Evolutionary conservation across 2,888 invertebrate species (phyloP).

Genomic region (Allolobophora icterica): DNA sequence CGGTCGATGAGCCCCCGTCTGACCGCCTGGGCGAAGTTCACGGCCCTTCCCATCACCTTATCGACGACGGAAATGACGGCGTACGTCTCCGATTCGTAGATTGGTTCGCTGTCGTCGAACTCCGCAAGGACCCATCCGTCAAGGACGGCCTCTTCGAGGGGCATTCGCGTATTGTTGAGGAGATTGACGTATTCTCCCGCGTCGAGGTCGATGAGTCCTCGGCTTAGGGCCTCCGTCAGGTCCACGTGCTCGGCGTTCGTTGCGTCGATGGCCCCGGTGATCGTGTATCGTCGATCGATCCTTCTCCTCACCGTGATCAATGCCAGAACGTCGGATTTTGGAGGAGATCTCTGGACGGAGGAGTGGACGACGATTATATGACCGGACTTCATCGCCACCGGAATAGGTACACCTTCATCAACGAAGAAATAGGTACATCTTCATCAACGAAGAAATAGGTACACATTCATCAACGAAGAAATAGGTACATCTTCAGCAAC

Average conservation of each 20-base stretch:
- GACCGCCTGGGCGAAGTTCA: slow-evolving; percentile 49
- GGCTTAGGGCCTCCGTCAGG: slow-evolving; percentile 44
- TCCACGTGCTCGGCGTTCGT: slow-evolving; percentile 43
- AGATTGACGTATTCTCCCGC: slow-evolving; percentile 38
- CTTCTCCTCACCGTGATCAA: slow-evolving; percentile 41
- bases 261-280: slow-evolving; percentile 46
- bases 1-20: slow-evolving; percentile 49
- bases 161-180: slow-evolving; percentile 36
- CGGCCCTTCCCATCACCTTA: slow-evolving; percentile 41
- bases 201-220: slow-evolving; percentile 46
- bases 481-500: slow-evolving; percentile 44
- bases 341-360: slow-evolving; percentile 54
- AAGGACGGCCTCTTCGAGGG: slow-evolving; percentile 45
- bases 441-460: no score
- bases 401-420: slow-evolving; percentile 46
- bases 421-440: no score
- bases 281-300: slow-evolving; percentile 43
- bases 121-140: slow-evolving; percentile 48
- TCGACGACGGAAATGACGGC: slow-evolving; percentile 51
- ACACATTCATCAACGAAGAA: no score
- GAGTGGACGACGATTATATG: slow-evolving; percentile 55
- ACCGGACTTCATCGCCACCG: slow-evolving; percentile 53
- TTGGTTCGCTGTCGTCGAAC: slow-evolving; percentile 42
- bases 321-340: slow-evolving; percentile 54
- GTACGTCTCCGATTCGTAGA: slow-evolving; percentile 48